Base-by-base conservation (phyloP, 2,797 vertebrate genomes). In the Hypotaenidia okinawae region DNA sequence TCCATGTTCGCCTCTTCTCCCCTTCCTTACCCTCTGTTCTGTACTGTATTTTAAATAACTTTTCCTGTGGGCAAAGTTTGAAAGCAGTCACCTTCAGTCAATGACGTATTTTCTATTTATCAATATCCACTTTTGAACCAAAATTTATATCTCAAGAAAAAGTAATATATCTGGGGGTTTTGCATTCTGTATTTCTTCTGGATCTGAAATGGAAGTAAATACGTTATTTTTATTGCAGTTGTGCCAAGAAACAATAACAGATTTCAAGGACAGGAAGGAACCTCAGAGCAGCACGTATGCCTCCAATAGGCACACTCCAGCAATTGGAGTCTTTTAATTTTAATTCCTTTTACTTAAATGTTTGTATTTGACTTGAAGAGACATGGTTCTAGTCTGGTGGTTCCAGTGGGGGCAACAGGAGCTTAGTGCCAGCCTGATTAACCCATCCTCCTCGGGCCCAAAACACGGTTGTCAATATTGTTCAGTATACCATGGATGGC, bases 31-130 rank as follows among this genome's bases (percentile, higher is more conserved):
- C 78, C 2, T 35, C 9, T 39, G 13, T 27, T 77, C 3, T 10
- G 4, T 15, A 11, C 8, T 76, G 30, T 68, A 54, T 54, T 57
- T 62, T 47, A 72, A 85, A 30, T 32, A 77, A 30, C 17, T 61
- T 81, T 62, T 86, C 24, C 28, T 81, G 6, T 39, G 55, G 8
- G 27, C 70, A 39, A 52, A 87, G 73, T 43, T 64, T 81, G 59
- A 75, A 93, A 95, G 35, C 39, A 82, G 24, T 73, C 37, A 14
- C 57, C 14, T 16, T 57, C 87, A 70, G 52, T 43, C 37, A 83
- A 32, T 70, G 49, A 94, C 95, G 85, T 89, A 83, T 68, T 68
- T 87, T 79, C 41, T 88, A 8, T 92, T 85, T 79, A 87, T 76
- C 75, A 89, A 62, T 82, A 69, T 70, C 41, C 9, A 55, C 43